phyloP scores from a whole-genome alignment of 2,888 invertebrate species.

The Megaustenia siamemsis region DNA sequence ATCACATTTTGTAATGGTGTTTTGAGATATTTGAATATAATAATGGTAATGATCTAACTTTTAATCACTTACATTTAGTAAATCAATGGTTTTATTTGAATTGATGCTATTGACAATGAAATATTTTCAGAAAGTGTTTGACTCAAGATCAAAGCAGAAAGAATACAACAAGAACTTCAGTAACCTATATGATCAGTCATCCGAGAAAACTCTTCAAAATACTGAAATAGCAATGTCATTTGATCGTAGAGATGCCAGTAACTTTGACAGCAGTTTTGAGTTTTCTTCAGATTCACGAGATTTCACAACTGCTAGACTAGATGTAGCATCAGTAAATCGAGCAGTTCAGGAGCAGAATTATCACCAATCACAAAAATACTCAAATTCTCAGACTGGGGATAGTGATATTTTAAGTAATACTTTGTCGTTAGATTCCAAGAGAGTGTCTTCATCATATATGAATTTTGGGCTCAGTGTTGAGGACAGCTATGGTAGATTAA shows the following conservation, averaged over 20 bases:
- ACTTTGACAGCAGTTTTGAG: constrained; percentile 45
- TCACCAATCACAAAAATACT: constrained; percentile 34
- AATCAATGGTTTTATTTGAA: background rate
- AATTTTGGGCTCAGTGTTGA: constrained; percentile 14
- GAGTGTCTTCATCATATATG: constrained; percentile 27
- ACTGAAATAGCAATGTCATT: constrained; percentile 27
- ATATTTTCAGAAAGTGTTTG: constrained; percentile 33
- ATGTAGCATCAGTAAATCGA: constrained; percentile 24
- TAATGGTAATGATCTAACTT: too few relatives aligned
- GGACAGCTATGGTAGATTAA: background rate
- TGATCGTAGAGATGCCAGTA: constrained; percentile 34
- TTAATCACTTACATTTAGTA: too few relatives aligned
- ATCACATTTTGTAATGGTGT: too few relatives aligned
- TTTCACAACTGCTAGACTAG: constrained; percentile 26
- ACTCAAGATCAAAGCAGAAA: constrained; percentile 35
- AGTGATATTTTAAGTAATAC: background rate
- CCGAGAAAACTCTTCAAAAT: background rate
- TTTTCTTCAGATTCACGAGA: constrained; percentile 43
- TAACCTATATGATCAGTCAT: constrained; percentile 36
- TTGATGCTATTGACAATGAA: background rate
- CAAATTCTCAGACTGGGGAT: constrained; percentile 5
- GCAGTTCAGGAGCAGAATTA: constrained; percentile 5
- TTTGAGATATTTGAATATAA: too few relatives aligned
- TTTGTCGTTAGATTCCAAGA: constrained; percentile 21
- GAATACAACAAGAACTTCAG: constrained; percentile 35